phyloP scores from a whole-genome alignment of 2,797 vertebrate species.

The Aulostomus chinensis region DNA sequence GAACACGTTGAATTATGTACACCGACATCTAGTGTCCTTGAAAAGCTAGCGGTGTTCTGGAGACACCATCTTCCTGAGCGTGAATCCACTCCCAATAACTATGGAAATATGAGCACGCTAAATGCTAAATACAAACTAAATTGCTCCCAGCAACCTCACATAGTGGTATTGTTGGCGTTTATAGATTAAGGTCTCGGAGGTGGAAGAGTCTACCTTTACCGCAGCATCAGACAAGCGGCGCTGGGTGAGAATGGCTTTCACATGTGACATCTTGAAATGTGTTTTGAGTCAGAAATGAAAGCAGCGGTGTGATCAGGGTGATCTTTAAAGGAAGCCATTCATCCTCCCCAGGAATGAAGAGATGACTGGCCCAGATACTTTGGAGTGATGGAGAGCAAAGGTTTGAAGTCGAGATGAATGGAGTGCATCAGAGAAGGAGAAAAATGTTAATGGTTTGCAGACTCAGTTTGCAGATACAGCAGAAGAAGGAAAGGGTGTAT shows the following conservation, averaged over 20 bases:
- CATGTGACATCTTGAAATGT: constrained; percentile 48
- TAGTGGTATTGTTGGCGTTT: no score
- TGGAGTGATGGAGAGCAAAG: constrained; percentile 41
- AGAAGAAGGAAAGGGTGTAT: no score
- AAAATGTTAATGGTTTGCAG: constrained; percentile 39
- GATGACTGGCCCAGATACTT: constrained; percentile 44
- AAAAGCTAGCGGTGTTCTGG: no score
- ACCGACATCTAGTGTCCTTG: no score
- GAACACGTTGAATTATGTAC: no score
- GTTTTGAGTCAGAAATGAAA: constrained; percentile 59
- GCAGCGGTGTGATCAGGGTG: constrained; percentile 41
- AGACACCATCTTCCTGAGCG: no score
- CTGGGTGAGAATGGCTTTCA: constrained; percentile 41
- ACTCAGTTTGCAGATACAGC: no score
- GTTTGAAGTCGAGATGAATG: constrained; percentile 54
- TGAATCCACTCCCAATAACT: no score
- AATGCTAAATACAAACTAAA: no score
- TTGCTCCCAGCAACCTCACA: no score
- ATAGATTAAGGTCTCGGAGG: no score
- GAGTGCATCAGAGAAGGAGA: constrained; percentile 28
- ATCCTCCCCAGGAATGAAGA: constrained; percentile 65
- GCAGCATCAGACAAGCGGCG: constrained; percentile 26
- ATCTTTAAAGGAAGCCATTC: constrained; percentile 67
- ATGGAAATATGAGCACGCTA: no score
- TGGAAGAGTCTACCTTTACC: constrained; percentile 49